phyloP scores from a whole-genome alignment of 2,113 vertebrate genomes.

The Melanerpes aurifrons region DNA sequence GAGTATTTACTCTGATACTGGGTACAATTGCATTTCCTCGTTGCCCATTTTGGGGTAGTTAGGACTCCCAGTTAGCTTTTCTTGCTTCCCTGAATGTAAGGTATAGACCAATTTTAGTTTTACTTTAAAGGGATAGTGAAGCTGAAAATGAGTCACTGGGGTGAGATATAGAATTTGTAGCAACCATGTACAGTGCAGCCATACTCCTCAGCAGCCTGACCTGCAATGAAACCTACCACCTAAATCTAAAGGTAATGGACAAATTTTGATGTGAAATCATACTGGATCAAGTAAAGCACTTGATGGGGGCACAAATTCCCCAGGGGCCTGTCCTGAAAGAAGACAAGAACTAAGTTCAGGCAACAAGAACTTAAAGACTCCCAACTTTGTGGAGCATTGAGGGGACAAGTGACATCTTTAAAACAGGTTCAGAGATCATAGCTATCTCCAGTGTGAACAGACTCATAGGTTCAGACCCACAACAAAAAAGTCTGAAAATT shows the following conservation, averaged over 20 bases:
- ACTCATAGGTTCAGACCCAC: not conserved
- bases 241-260: not conserved
- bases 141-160: not conserved
- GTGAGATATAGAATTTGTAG: not conserved
- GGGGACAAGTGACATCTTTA: not conserved
- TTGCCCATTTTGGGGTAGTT: not conserved
- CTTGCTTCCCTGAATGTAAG: not conserved
- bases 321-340: not conserved
- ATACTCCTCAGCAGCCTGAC: not conserved
- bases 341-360: not conserved
- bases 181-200: not conserved
- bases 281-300: not conserved
- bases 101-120: not conserved
- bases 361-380: not conserved
- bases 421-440: not conserved
- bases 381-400: not conserved
- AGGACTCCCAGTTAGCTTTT: not conserved
- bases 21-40: not conserved
- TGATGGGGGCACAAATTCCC: not conserved
- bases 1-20: not conserved
- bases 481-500: not conserved
- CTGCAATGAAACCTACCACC: not conserved
- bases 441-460: not conserved
- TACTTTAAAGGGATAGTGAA: not conserved
- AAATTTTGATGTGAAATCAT: not conserved